Conservation (phyloP, 2,888 invertebrate species). For the Lasius platythorax region DNA sequence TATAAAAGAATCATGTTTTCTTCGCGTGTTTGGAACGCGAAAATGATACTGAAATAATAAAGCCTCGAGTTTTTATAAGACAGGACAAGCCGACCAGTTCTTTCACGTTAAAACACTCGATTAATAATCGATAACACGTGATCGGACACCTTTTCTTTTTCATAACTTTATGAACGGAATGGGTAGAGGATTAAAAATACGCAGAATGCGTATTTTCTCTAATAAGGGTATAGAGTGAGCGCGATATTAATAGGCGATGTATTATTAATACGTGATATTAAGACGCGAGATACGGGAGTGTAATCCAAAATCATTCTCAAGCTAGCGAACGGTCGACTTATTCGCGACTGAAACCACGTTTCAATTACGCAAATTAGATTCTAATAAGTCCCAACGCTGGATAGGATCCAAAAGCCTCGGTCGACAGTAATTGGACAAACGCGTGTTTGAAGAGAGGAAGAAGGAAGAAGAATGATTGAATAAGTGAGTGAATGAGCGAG, state of each 20-base stretch:
- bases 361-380: slow-evolving; percentile 77
- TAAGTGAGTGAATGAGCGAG: slow-evolving; percentile 14
- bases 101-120: not conserved
- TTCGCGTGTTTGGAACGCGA: slow-evolving; percentile 5
- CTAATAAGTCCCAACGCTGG: slow-evolving; percentile 73
- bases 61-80: slow-evolving; percentile 15
- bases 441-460: slow-evolving; percentile 15
- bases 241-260: slow-evolving; percentile 13
- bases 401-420: slow-evolving; percentile 72
- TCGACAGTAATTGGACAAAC: slow-evolving; percentile 69
- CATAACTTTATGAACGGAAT: not conserved
- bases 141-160: not conserved
- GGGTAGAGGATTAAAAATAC: not conserved
- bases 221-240: not conserved
- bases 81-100: not conserved
- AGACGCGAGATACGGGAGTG: not conserved
- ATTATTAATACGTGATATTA: slow-evolving; percentile 20
- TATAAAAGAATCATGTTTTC: slow-evolving; percentile 29
- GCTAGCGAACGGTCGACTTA: slow-evolving; percentile 48
- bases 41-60: slow-evolving; percentile 17
- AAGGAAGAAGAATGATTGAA: slow-evolving; percentile 4
- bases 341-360: slow-evolving; percentile 72
- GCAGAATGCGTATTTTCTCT: not conserved
- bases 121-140: not conserved
- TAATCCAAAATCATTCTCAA: slow-evolving; percentile 57